Evolutionary conservation across 2,888 invertebrate genomes (phyloP).

Genomic region (Dendrolimus houi): DNA sequence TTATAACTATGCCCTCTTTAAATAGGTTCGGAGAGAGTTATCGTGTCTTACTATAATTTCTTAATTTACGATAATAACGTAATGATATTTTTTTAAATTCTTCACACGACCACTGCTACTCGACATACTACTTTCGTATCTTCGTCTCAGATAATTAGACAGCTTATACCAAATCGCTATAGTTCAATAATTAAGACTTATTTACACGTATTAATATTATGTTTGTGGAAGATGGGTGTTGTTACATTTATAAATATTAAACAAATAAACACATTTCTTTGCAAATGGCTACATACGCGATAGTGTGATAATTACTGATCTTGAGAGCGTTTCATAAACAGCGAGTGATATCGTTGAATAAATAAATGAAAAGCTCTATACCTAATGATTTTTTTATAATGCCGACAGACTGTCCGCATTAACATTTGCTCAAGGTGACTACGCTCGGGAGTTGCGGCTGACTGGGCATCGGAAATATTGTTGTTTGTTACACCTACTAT

Average conservation of each 20-base stretch:
- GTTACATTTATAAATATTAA: background rate
- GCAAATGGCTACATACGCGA: background rate
- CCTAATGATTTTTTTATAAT: slow-evolving; percentile 48
- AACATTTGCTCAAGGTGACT: slow-evolving; percentile 73
- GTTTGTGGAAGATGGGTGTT: background rate
- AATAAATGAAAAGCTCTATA: slow-evolving; percentile 41
- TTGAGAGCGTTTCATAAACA: slow-evolving; percentile 30
- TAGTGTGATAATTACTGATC: background rate
- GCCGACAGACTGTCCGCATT: slow-evolving; percentile 58
- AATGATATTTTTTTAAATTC: no score
- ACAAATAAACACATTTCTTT: background rate
- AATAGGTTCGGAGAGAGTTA: no score
- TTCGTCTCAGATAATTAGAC: no score
- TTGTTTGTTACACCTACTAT: slow-evolving; percentile 38
- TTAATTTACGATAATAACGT: no score
- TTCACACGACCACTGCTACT: no score
- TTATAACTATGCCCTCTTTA: no score
- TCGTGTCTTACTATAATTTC: no score
- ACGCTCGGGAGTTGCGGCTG: slow-evolving; percentile 61
- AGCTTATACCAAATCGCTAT: no score
- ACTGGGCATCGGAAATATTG: slow-evolving; percentile 61
- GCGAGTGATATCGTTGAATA: slow-evolving; percentile 37
- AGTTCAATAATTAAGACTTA: no score
- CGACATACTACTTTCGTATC: no score
- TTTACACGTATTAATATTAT: no score